These are phyloP conservation scores for Colletes collaris DNA, from an alignment of 2,888 invertebrate genomes.

Conservation along the genomic window DNA sequence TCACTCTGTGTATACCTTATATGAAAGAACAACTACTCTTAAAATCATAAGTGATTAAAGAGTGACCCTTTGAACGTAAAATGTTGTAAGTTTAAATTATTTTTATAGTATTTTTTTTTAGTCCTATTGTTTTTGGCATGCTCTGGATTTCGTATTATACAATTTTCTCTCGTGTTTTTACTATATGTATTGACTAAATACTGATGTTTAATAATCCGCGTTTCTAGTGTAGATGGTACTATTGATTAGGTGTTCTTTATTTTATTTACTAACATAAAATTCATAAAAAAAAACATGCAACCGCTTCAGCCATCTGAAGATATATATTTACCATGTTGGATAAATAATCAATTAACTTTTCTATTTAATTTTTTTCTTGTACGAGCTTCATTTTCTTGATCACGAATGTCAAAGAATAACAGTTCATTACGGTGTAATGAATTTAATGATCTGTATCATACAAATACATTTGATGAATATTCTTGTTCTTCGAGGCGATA, in stretches of 20 bases:
- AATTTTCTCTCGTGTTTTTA: slow-evolving; percentile 53
- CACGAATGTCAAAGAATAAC: slow-evolving; percentile 29
- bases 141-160: slow-evolving; percentile 59
- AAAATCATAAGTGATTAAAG: slow-evolving; percentile 46
- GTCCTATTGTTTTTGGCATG: slow-evolving; percentile 62
- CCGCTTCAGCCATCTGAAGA: slow-evolving; percentile 24
- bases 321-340: slow-evolving; percentile 25
- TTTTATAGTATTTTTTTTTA: slow-evolving; percentile 72
- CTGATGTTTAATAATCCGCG: slow-evolving; percentile 62
- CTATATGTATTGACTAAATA: slow-evolving; percentile 62
- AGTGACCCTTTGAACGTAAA: slow-evolving; percentile 42
- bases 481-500: slow-evolving; percentile 20
- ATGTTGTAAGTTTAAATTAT: slow-evolving; percentile 71
- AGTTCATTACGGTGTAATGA: slow-evolving; percentile 15
- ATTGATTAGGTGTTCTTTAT: slow-evolving; percentile 48
- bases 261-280: slow-evolving; percentile 54
- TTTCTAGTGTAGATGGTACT: slow-evolving; percentile 55
- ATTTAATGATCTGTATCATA: slow-evolving; percentile 23
- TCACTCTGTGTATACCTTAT: slow-evolving; percentile 63
- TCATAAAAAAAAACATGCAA: slow-evolving; percentile 20
- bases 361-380: slow-evolving; percentile 25
- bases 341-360: slow-evolving; percentile 17
- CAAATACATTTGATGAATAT: slow-evolving; percentile 20
- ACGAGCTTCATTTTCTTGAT: slow-evolving; percentile 20
- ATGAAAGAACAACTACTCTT: slow-evolving; percentile 43